Percentiles rank a stretch among this genome's conserved stretches.
phyloP scores from a whole-genome alignment of 1,140 invertebrate genomes.

The Rhopalosiphum padi region DNA sequence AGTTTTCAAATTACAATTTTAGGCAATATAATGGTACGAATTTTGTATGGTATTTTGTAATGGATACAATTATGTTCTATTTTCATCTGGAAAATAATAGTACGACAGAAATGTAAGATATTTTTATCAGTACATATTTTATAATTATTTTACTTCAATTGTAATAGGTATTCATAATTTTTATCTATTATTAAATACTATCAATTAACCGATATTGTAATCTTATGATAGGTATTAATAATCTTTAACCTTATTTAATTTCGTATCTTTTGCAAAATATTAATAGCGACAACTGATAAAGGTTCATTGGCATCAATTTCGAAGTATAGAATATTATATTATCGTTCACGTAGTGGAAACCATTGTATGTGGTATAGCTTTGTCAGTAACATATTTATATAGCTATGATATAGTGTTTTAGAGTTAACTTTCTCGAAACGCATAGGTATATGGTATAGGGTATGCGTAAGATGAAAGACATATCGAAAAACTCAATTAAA shows the following conservation, averaged over 20 bases:
- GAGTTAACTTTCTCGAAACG: not conserved
- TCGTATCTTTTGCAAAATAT: not conserved
- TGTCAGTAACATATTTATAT: not conserved
- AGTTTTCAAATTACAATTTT: no score
- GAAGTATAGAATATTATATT: not conserved
- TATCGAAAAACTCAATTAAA: not conserved
- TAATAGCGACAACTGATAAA: not conserved
- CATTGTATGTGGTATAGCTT: not conserved
- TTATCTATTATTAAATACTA: no score
- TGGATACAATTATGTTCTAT: no score
- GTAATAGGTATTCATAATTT: no score
- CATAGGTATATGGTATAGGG: not conserved
- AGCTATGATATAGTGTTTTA: not conserved
- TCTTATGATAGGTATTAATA: no score
- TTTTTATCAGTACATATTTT: no score
- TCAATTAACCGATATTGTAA: not conserved
- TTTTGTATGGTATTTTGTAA: no score
- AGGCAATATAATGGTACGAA: no score
- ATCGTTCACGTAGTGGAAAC: not conserved
- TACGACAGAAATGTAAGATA: no score
- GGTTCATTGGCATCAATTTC: not conserved
- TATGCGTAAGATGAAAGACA: not conserved
- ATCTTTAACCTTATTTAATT: not conserved
- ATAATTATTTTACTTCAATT: no score
- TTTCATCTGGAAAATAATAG: no score